A percentile compares a stretch with the other conserved stretches of the same genome.
Evolutionary conservation across 2,797 vertebrate genomes (phyloP).

Genomic region (Urosaurus nigricauda): DNA sequence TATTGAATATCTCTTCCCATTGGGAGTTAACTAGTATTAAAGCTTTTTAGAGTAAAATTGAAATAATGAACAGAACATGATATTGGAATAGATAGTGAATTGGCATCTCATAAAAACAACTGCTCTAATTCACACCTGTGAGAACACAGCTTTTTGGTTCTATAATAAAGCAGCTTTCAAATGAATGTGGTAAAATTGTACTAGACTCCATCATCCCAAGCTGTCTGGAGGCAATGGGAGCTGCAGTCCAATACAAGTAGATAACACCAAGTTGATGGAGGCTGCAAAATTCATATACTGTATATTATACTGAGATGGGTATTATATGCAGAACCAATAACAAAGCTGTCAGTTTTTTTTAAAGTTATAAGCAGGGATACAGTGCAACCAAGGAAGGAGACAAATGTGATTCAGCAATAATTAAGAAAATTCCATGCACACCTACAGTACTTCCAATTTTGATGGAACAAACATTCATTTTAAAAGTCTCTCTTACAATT

Average conservation of each 20-base stretch:
- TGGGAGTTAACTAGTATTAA: neutral
- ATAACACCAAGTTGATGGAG: too few species aligned
- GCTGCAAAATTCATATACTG: neutral
- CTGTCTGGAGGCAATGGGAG: too few species aligned
- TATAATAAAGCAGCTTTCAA: neutral
- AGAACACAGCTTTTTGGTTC: neutral
- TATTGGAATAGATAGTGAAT: neutral
- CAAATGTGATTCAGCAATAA: neutral
- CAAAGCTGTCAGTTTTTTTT: neutral
- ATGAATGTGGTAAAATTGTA: too few species aligned
- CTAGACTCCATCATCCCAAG: too few species aligned
- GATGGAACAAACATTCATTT: neutral
- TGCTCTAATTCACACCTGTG: neutral
- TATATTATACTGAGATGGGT: neutral
- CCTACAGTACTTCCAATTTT: neutral
- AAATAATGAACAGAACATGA: neutral
- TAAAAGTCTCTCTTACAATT: neutral
- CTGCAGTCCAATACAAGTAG: too few species aligned
- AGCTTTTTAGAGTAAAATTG: neutral
- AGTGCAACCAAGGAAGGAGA: neutral
- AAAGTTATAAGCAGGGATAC: neutral
- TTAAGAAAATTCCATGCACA: too few species aligned
- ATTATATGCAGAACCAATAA: neutral
- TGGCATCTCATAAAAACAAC: neutral
- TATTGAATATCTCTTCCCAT: neutral